phyloP scores from a whole-genome alignment of 1,140 invertebrate species.

The Drosophila littoralis region DNA sequence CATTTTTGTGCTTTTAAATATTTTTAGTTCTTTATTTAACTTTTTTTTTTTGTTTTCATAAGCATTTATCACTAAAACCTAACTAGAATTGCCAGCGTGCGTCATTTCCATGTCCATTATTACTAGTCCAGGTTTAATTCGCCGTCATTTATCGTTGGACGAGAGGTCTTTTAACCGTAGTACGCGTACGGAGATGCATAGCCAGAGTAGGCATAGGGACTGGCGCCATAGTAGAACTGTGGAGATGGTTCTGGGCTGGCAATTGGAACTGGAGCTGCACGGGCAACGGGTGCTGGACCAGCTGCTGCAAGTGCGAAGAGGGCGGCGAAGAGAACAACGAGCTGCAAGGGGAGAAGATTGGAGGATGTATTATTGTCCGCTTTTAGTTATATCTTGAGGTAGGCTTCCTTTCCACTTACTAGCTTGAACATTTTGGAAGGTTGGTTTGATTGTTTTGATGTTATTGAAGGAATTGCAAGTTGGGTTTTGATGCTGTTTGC shows the following conservation, averaged over 20 bases:
- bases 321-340: conserved; percentile 74
- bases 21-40: conserved; percentile 43
- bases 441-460: conserved; percentile 42
- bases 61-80: conserved; percentile 62
- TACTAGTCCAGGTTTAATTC: conserved; percentile 25
- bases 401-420: conserved; percentile 53
- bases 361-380: neutral
- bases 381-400: too few relatives aligned
- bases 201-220: conserved; percentile 68
- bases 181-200: conserved; percentile 76
- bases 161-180: conserved; percentile 57
- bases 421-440: conserved; percentile 80
- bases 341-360: conserved; percentile 18
- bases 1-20: neutral
- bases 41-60: conserved; percentile 58
- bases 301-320: conserved; percentile 72
- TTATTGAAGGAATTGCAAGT: conserved; percentile 58
- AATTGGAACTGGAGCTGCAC: conserved; percentile 64
- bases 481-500: conserved; percentile 63
- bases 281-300: conserved; percentile 59
- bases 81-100: conserved; percentile 69
- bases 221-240: conserved; percentile 72
- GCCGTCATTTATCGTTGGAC: conserved; percentile 20
- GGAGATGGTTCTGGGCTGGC: conserved; percentile 72
- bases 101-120: conserved; percentile 53